Conservation (phyloP, 2,113 vertebrate genomes). For the Vicugna pacos region DNA sequence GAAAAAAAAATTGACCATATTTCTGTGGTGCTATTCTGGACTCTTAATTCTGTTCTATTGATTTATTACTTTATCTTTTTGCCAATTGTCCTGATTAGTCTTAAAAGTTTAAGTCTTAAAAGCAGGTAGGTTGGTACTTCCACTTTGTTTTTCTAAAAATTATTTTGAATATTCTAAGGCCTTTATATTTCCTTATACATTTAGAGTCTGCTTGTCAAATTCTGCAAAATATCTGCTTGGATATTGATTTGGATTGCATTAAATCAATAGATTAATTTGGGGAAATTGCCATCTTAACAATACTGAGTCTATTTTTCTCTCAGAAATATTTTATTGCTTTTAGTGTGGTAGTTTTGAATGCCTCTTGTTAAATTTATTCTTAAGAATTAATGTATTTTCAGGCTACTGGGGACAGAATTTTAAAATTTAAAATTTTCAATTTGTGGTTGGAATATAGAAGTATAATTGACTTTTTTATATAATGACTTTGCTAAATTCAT, state of each 20-base stretch:
- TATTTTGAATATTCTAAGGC: background rate
- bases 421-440: background rate
- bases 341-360: background rate
- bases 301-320: constrained; percentile 22
- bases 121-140: background rate
- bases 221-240: background rate
- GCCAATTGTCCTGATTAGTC: background rate
- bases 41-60: background rate
- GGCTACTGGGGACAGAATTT: background rate
- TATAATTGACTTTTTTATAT: background rate
- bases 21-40: background rate
- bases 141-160: constrained; percentile 18
- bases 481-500: constrained; percentile 2
- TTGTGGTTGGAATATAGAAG: background rate
- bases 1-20: background rate
- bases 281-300: background rate
- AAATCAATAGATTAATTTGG: background rate
- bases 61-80: background rate
- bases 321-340: constrained; percentile 18
- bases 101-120: background rate
- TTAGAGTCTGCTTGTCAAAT: background rate
- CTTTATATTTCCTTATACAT: background rate
- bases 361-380: background rate
- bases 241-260: background rate
- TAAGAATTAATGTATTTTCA: constrained; percentile 5